Conservation (phyloP, 2,113 vertebrate genomes). For the Syngnathus typhle region DNA sequence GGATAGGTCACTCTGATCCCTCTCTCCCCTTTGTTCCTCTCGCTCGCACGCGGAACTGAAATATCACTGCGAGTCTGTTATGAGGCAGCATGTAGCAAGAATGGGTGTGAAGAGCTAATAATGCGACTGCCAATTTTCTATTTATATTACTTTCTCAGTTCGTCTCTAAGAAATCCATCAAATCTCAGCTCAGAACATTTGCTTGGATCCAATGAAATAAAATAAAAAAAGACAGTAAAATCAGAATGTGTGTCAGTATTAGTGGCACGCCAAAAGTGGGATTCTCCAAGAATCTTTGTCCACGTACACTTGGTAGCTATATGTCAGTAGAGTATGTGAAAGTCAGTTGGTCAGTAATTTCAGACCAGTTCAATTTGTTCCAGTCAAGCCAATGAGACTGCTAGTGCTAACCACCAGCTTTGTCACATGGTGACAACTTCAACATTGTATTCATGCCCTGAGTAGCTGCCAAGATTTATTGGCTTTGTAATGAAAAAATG, state of each 20-base stretch:
- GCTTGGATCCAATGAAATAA: constrained; percentile 19
- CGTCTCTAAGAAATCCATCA: constrained; percentile 39
- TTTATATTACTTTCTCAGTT: constrained; percentile 50
- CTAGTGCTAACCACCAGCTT: neutral
- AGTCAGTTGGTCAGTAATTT: neutral
- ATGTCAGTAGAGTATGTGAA: neutral
- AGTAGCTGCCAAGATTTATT: constrained; percentile 62
- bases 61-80: constrained; percentile 26
- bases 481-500: constrained; percentile 58
- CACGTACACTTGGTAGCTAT: neutral
- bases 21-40: neutral
- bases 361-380: neutral
- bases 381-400: neutral
- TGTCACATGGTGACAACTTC: neutral
- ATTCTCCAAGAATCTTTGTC: neutral
- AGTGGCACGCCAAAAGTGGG: constrained; percentile 2
- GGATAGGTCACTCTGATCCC: constrained; percentile 45
- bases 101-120: constrained; percentile 50
- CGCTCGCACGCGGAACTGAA: constrained; percentile 5
- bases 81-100: constrained; percentile 27
- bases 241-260: constrained; percentile 15
- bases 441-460: constrained; percentile 14
- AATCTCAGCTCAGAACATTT: constrained; percentile 31
- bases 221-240: constrained; percentile 19
- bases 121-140: constrained; percentile 37